Percentiles rank a stretch among this genome's conserved stretches.
phyloP scores from a whole-genome alignment of 1,140 invertebrate species.

The Temnothorax nylanderi region DNA sequence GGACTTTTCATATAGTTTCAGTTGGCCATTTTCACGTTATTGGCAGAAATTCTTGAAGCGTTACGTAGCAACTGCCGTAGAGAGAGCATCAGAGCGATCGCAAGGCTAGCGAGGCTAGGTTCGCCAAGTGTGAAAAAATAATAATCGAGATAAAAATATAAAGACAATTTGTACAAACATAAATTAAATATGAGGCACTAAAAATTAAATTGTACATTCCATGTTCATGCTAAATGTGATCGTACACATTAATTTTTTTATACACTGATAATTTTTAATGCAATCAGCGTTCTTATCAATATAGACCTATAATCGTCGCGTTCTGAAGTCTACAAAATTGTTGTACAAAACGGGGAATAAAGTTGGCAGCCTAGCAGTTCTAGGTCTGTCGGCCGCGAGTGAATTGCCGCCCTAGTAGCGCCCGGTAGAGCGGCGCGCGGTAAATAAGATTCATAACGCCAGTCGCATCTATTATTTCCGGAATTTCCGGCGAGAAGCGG shows the following conservation, averaged over 20 bases:
- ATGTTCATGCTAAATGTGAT: not conserved
- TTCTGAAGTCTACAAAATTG: not conserved
- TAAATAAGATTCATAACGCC: conserved; percentile 69
- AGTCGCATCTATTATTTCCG: conserved; percentile 65
- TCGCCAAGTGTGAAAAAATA: not conserved
- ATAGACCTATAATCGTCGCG: not conserved
- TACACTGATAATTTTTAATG: not conserved
- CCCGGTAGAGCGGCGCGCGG: conserved; percentile 32
- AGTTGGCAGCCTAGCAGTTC: conserved; percentile 34
- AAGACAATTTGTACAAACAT: not conserved
- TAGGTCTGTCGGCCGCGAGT: conserved; percentile 26
- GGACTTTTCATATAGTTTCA: conserved; percentile 10
- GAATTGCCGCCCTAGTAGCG: conserved; percentile 43
- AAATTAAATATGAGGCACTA: not conserved
- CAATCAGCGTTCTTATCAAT: not conserved
- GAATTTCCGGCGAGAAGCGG: conserved; percentile 38
- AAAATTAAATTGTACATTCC: not conserved
- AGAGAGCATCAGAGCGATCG: not conserved
- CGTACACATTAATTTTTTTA: not conserved
- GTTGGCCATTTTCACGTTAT: conserved; percentile 24
- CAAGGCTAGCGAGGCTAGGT: not conserved
- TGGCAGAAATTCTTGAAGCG: conserved; percentile 31
- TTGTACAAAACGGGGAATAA: not conserved
- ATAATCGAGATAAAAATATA: not conserved
- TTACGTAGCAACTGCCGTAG: not conserved